A percentile compares a stretch with the other conserved stretches of the same genome.
These are phyloP conservation scores for Ctenochaetus hawaiiensis DNA, from an alignment of 2,797 vertebrate genomes.

Conservation along the genomic window DNA sequence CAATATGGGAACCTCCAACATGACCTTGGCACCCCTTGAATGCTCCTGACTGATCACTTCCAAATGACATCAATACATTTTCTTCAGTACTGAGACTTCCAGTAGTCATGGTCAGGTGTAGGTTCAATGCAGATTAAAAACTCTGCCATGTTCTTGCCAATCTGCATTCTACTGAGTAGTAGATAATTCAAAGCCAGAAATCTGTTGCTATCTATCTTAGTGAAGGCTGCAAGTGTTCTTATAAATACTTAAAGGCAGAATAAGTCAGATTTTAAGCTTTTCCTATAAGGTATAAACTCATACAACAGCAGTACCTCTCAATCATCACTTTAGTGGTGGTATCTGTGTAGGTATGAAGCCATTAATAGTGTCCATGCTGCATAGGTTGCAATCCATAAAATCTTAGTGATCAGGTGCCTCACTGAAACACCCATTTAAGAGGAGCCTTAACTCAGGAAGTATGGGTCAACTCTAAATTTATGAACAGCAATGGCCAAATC, in stretches of 20 bases:
- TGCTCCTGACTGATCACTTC: slow-evolving; percentile 60
- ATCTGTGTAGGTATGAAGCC: no score
- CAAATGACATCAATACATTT: slow-evolving; percentile 51
- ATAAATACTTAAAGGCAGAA: slow-evolving; percentile 30
- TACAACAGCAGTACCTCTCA: no score
- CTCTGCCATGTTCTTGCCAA: slow-evolving; percentile 50
- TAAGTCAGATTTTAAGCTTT: no score
- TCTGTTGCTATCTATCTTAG: slow-evolving; percentile 44
- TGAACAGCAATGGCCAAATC: no score
- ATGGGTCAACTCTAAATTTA: no score
- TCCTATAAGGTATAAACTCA: no score
- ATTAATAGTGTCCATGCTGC: no score
- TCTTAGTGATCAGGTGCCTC: no score
- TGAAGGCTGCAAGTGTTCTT: slow-evolving; percentile 45
- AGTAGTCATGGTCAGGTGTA: slow-evolving; percentile 26
- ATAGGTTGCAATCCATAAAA: no score
- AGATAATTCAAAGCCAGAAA: slow-evolving; percentile 61
- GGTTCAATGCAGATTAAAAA: slow-evolving; percentile 56
- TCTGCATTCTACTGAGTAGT: slow-evolving; percentile 29
- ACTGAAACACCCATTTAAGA: no score
- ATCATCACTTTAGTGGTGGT: no score
- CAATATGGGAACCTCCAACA: slow-evolving; percentile 43
- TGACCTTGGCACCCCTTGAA: slow-evolving; percentile 49
- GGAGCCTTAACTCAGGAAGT: no score
- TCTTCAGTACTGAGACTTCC: slow-evolving; percentile 32